These are phyloP conservation scores for Daubentonia madagascariensis DNA, from an alignment of 2,113 vertebrate species.

Conservation along the genomic window DNA sequence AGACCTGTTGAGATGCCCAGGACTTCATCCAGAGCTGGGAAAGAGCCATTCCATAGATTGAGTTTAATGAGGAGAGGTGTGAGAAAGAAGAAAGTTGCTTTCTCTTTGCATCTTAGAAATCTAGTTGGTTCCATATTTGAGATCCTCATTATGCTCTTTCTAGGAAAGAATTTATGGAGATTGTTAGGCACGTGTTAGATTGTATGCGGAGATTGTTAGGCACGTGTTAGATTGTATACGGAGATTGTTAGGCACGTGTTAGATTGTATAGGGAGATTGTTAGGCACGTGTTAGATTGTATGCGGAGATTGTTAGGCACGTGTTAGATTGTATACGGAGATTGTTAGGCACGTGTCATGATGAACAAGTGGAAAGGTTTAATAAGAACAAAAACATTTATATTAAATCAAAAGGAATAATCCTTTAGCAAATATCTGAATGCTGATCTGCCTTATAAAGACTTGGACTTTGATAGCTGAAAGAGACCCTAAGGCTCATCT, in stretches of 20 bases:
- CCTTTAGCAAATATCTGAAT: not conserved
- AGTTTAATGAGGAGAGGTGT: not conserved
- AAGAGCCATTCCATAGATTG: not conserved
- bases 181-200: rapidly evolving
- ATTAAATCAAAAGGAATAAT: not conserved
- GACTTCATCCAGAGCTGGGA: not conserved
- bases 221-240: not conserved
- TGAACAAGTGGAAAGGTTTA: not conserved
- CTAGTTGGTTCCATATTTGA: not conserved
- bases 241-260: rapidly evolving
- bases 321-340: not conserved
- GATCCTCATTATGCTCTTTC: not conserved
- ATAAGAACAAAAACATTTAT: not conserved
- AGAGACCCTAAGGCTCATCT: not conserved
- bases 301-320: rapidly evolving
- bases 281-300: rapidly evolving
- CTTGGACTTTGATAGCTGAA: not conserved
- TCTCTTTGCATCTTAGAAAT: not conserved
- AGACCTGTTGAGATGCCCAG: not conserved
- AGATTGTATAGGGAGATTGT: no score
- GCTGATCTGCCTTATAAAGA: not conserved
- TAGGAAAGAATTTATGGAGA: not conserved
- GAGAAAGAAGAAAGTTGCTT: not conserved
- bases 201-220: rapidly evolving
- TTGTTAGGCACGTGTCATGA: not conserved